Conservation (phyloP, 1,140 invertebrate species). For the Nasonia giraulti region DNA sequence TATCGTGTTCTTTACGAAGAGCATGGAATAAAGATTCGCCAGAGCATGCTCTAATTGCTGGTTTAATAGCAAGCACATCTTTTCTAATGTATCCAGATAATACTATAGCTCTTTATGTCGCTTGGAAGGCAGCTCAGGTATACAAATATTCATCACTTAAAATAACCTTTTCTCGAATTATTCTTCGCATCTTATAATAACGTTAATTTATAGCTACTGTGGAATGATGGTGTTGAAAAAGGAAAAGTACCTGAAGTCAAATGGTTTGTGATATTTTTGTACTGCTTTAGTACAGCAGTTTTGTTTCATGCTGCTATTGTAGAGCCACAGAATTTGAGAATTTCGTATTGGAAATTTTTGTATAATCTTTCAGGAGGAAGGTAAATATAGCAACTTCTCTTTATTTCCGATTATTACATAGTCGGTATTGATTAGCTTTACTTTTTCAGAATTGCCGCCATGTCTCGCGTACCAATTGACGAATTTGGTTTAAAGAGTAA, state of each 20-base stretch:
- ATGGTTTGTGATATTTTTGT: conserved; percentile 81
- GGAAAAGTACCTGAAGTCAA: conserved; percentile 78
- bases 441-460: conserved; percentile 75
- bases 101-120: conserved; percentile 81
- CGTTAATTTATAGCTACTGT: conserved; percentile 75
- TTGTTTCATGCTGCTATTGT: conserved; percentile 87
- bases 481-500: conserved; percentile 75
- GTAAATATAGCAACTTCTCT: conserved; percentile 67
- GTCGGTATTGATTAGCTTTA: conserved; percentile 47
- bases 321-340: conserved; percentile 85
- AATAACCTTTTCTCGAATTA: background rate
- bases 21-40: conserved; percentile 76
- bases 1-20: conserved; percentile 78
- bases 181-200: conserved; percentile 3
- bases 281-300: conserved; percentile 85
- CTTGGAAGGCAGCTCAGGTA: conserved; percentile 84
- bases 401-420: conserved; percentile 37
- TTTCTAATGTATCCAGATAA: conserved; percentile 81
- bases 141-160: conserved; percentile 40
- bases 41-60: conserved; percentile 79
- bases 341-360: conserved; percentile 91
- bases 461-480: conserved; percentile 77
- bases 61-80: conserved; percentile 77
- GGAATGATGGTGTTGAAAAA: conserved; percentile 76
- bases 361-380: conserved; percentile 83